Evolutionary conservation across 1,140 invertebrate species (phyloP).

Genomic region (Dreissena rostriformis): DNA sequence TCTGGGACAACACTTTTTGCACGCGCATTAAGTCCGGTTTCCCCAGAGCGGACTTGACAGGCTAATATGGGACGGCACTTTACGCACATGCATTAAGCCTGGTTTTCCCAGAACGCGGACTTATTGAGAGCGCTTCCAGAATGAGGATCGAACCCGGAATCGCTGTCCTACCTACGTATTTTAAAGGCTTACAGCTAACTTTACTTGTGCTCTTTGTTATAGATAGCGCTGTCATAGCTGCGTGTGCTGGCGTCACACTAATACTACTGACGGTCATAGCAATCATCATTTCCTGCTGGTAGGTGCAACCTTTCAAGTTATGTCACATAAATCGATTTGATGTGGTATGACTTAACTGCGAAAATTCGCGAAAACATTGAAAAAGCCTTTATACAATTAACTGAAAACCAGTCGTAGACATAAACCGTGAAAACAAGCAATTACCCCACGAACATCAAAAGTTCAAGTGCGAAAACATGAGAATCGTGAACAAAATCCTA

Average conservation of each 20-base stretch:
- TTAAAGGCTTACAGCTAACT: background rate
- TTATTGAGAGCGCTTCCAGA: background rate
- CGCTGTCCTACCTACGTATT: background rate
- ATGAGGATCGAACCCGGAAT: background rate
- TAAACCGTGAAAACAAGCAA: too few species aligned
- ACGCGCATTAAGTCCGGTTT: too few species aligned
- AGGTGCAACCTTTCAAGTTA: background rate
- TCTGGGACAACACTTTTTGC: too few species aligned
- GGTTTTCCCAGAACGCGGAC: background rate
- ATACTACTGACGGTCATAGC: background rate
- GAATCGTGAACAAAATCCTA: too few species aligned
- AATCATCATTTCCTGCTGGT: slow-evolving; percentile 7
- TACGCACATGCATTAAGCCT: background rate
- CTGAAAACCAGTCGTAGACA: background rate
- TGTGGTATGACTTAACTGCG: background rate
- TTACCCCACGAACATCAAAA: too few species aligned
- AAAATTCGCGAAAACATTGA: too few species aligned
- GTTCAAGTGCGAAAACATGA: too few species aligned
- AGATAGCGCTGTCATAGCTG: slow-evolving; percentile 28
- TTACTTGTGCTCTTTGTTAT: background rate
- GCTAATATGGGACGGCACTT: too few species aligned
- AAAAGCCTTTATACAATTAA: background rate
- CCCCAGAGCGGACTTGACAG: too few species aligned
- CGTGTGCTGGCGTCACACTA: slow-evolving; percentile 5
- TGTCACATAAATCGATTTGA: background rate